Evolutionary conservation across 2,797 vertebrate genomes (phyloP), one percentile per base, ranked within the genome.

Genomic region (Cirrhinus mrigala): DNA sequence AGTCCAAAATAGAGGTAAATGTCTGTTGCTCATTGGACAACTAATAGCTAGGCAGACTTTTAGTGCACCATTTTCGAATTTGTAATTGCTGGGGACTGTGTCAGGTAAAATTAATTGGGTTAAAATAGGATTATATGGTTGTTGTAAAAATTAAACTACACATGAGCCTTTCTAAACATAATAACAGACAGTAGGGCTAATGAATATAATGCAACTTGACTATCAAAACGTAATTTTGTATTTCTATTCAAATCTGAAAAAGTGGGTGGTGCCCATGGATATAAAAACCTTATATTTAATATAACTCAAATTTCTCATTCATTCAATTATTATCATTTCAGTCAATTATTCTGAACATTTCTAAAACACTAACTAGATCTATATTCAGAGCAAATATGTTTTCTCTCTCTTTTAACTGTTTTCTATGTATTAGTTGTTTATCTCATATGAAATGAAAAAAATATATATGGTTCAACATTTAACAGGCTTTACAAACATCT

Each of bases 11-110:
- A 66, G 18, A 29, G 6, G 27, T 78, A 46, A 24, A 60, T n/a
- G 29, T 56, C 18, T 58, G 56, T 18, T 76, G 48, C 33, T 84
- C 16, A 77, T 7, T 74, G 40, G 58, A 74, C 27, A 83, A 1
- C 50, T 68, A 58, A 56, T 22, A 78, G 37, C 62, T 46, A 58
- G 52, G 40, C 64, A 71, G 75, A 79, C 18, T 24, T 75, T 66
- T 40, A 84, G 73, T 68, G 22, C 58, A 62, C n/a, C 54, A 44
- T 76, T n/a, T 76, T 29, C 11, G 56, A 58, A 33, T 40, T 18
- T 52, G 20, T 66, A 48, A 64, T 64, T 20, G 33, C 7, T 1
- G 40, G 46, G 1, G 46, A 37, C 33, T 15, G 64, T 44, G 29
- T 70, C 22, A 68, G 40, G 20, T 27, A 24, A n/a, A 82, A 82